These are phyloP conservation scores for Philopotamus ludificatus DNA, from an alignment of 1,140 invertebrate genomes.

Conservation along the genomic window DNA sequence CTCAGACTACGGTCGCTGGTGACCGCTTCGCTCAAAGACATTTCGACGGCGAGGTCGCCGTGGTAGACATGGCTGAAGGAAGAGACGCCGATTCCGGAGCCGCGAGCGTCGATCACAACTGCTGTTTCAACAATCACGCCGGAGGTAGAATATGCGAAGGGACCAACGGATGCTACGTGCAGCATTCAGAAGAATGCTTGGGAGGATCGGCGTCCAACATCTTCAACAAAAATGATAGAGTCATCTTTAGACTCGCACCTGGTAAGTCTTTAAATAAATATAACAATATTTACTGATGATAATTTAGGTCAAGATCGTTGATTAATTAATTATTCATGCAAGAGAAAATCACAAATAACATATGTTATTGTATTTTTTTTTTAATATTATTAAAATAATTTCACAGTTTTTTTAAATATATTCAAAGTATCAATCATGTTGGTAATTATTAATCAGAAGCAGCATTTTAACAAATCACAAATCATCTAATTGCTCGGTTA, in stretches of 20 bases:
- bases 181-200: slow-evolving; percentile 22
- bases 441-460: too few species aligned
- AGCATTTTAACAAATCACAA: too few species aligned
- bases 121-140: slow-evolving; percentile 8
- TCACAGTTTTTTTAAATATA: too few species aligned
- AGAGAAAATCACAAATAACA: too few species aligned
- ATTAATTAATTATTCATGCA: too few species aligned
- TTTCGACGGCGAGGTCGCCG: slow-evolving; percentile 20
- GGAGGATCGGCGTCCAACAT: slow-evolving; percentile 15
- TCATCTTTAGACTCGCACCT: slow-evolving; percentile 18
- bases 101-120: background rate
- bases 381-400: too few species aligned
- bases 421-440: too few species aligned
- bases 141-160: background rate
- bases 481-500: too few species aligned
- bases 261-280: slow-evolving; percentile 25
- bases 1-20: background rate
- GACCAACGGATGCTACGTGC: slow-evolving; percentile 26
- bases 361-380: too few species aligned
- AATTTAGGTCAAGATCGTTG: too few species aligned
- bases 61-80: background rate
- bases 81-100: background rate
- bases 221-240: slow-evolving; percentile 9
- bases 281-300: too few species aligned
- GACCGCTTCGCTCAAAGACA: slow-evolving; percentile 29